phyloP scores from a whole-genome alignment of 2,113 vertebrate genomes.

The Syngnathus floridae region DNA sequence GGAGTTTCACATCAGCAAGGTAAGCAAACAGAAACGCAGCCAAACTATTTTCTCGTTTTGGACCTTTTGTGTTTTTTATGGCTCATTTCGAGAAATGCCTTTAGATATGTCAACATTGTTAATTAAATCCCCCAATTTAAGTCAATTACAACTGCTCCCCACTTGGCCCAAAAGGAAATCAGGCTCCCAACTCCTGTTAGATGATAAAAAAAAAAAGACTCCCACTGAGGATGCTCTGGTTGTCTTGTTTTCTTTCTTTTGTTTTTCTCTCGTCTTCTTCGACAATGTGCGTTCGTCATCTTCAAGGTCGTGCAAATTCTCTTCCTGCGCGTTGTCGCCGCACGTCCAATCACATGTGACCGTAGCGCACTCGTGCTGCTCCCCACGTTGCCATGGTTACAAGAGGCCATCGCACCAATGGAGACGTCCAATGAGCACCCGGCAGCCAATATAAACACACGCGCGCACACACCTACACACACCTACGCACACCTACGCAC shows the following conservation, averaged over 20 bases:
- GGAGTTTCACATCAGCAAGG: conserved; percentile 99
- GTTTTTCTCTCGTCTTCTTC: conserved; percentile 16
- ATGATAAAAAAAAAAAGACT: background rate
- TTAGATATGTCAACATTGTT: too few species aligned
- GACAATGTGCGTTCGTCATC: conserved; percentile 31
- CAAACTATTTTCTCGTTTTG: too few species aligned
- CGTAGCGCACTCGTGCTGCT: conserved; percentile 34
- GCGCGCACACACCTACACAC: too few species aligned
- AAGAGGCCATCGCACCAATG: conserved; percentile 34
- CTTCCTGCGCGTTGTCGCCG: conserved; percentile 23
- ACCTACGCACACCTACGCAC: too few species aligned
- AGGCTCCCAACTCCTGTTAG: background rate
- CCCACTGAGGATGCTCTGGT: conserved; percentile 3
- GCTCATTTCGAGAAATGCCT: too few species aligned
- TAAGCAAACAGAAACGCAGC: conserved; percentile 30
- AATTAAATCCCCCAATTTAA: too few species aligned
- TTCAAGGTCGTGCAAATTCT: conserved; percentile 22
- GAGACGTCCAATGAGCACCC: conserved; percentile 7
- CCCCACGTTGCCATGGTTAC: conserved; percentile 64
- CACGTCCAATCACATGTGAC: conserved; percentile 52
- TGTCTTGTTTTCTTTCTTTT: background rate
- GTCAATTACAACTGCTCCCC: background rate
- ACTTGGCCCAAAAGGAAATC: background rate
- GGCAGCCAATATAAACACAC: conserved; percentile 1
- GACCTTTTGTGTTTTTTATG: too few species aligned